Conservation (phyloP, 2,888 invertebrate species). For the Parascotia fuliginaria region DNA sequence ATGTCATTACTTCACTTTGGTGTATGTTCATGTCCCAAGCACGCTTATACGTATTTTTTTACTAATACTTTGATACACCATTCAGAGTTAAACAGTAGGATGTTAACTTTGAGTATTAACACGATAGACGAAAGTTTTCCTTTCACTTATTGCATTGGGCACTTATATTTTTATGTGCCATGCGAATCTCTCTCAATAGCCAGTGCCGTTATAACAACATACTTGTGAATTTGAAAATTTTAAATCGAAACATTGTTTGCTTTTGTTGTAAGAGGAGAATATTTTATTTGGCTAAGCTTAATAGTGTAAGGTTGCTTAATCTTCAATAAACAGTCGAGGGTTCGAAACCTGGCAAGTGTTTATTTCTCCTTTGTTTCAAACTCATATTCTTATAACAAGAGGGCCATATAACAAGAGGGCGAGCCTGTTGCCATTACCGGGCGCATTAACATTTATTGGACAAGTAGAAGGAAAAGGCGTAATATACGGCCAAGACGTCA, state of each 20-base stretch:
- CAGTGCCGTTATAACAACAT: conserved; percentile 21
- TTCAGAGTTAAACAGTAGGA: conserved; percentile 14
- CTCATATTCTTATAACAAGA: no score
- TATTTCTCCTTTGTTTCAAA: no score
- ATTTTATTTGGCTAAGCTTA: not conserved
- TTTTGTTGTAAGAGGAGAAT: not conserved
- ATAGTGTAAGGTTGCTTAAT: no score
- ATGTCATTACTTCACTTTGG: no score
- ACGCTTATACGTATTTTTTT: conserved; percentile 8
- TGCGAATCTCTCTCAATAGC: conserved; percentile 11
- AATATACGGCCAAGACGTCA: no score
- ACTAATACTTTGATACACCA: conserved; percentile 2
- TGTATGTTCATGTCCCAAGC: no score
- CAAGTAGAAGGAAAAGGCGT: no score
- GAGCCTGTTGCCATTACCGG: no score
- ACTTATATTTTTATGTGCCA: conserved; percentile 12
- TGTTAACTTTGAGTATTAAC: conserved; percentile 23
- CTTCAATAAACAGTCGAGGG: no score
- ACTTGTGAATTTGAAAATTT: conserved; percentile 3
- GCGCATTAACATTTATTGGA: no score
- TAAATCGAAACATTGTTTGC: not conserved
- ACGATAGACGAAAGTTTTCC: conserved; percentile 23
- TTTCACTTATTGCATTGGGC: conserved; percentile 25
- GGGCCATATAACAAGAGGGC: no score
- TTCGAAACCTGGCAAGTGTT: no score